A percentile compares a stretch with the other conserved stretches of the same genome.
Evolutionary conservation across 1,140 invertebrate genomes (phyloP).

Genomic region (Zaprionus tsacasi): DNA sequence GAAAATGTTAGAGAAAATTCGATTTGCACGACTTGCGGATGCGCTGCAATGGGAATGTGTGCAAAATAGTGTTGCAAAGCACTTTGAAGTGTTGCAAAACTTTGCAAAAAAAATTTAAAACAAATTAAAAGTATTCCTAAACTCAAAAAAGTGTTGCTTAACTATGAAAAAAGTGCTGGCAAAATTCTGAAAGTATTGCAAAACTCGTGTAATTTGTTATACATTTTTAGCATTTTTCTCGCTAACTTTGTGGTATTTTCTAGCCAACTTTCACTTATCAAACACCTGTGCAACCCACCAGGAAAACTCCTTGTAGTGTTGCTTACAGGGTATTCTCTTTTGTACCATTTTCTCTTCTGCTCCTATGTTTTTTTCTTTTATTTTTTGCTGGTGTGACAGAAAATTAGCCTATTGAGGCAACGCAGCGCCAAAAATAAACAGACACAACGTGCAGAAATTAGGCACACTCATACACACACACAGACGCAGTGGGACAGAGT

Average conservation of each 20-base stretch:
- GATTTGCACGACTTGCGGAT: neutral
- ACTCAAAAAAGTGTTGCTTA: neutral
- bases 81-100: neutral
- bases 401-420: slow-evolving; percentile 61
- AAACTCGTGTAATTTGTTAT: too few relatives aligned
- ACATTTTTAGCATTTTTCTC: too few relatives aligned
- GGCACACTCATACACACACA: slow-evolving; percentile 23
- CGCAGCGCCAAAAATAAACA: slow-evolving; percentile 63
- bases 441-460: slow-evolving; percentile 51
- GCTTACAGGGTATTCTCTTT: neutral
- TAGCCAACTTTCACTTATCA: neutral
- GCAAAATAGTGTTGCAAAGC: too few relatives aligned
- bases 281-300: neutral
- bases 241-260: too few relatives aligned
- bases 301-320: neutral
- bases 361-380: slow-evolving; percentile 1
- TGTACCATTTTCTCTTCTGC: neutral
- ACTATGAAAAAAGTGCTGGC: neutral
- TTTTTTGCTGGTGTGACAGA: slow-evolving; percentile 18
- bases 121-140: neutral
- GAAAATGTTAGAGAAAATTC: neutral
- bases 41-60: neutral
- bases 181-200: neutral
- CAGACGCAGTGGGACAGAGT: slow-evolving; percentile 4
- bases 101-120: neutral